These are phyloP conservation scores for Tachuris rubrigastra DNA, from an alignment of 2,113 vertebrate species.

Conservation along the genomic window DNA sequence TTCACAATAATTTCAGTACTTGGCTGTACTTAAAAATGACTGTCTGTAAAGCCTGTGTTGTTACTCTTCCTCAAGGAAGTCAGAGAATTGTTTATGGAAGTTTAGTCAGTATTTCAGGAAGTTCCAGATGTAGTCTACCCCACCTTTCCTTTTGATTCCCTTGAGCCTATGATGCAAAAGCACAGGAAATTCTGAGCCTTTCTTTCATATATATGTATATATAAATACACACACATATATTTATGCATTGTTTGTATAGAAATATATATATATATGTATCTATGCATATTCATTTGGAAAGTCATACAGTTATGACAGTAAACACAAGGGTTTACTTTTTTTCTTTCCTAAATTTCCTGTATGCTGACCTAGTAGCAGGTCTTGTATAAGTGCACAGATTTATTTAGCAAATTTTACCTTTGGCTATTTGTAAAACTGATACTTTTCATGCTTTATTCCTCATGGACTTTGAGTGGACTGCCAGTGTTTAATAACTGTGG, in stretches of 20 bases:
- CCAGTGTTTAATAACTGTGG: slow-evolving; percentile 54
- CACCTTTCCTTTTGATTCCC: neutral
- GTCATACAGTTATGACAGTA: neutral
- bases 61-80: neutral
- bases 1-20: neutral
- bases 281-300: neutral
- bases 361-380: neutral
- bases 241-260: neutral
- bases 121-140: neutral
- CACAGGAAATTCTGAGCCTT: neutral
- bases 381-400: neutral
- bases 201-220: neutral
- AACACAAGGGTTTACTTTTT: neutral
- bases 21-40: neutral
- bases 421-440: neutral
- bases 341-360: neutral
- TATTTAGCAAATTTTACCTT: neutral
- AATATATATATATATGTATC: neutral
- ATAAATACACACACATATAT: neutral
- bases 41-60: neutral
- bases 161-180: neutral
- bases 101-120: neutral
- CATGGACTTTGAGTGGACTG: neutral
- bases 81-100: neutral
- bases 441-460: neutral